phyloP scores from a whole-genome alignment of 1,140 invertebrate species.

The Meloidogyne floridensis region DNA sequence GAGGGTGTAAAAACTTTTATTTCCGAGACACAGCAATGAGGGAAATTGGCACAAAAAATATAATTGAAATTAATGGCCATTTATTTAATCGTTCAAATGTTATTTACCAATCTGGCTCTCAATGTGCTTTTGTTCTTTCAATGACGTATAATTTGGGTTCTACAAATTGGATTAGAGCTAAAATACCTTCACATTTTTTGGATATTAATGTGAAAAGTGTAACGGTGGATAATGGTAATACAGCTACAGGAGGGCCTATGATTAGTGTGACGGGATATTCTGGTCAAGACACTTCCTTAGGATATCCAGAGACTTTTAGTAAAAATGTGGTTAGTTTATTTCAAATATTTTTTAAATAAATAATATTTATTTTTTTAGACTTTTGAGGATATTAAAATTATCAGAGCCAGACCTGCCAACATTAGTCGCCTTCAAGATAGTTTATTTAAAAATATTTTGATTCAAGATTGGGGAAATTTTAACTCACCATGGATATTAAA shows the following conservation, averaged over 20 bases:
- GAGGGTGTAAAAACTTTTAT: background rate
- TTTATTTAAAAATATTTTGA: constrained; percentile 5
- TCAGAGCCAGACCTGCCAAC: background rate
- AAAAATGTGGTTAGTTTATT: constrained; percentile 14
- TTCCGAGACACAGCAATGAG: constrained; percentile 26
- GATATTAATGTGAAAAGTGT: constrained; percentile 10
- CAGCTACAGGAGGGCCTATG: background rate
- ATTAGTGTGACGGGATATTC: constrained; percentile 7
- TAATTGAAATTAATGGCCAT: background rate
- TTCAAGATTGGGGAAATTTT: constrained; percentile 15
- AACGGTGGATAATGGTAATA: constrained; percentile 19
- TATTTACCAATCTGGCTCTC: background rate
- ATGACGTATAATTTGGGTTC: background rate
- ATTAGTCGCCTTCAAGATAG: constrained; percentile 28
- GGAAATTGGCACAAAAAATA: constrained; percentile 24
- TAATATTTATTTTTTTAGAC: background rate
- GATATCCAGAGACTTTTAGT: constrained; percentile 17
- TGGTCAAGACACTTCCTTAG: background rate
- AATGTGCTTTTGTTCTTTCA: constrained; percentile 8
- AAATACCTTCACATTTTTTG: background rate
- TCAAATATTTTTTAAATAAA: background rate
- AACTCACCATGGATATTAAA: constrained; percentile 12
- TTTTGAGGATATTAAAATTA: constrained; percentile 16
- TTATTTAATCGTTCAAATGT: constrained; percentile 14
- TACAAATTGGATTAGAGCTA: constrained; percentile 1